These are phyloP conservation scores for Tetheella fluctuosa DNA, from an alignment of 2,888 invertebrate genomes.

Conservation along the genomic window DNA sequence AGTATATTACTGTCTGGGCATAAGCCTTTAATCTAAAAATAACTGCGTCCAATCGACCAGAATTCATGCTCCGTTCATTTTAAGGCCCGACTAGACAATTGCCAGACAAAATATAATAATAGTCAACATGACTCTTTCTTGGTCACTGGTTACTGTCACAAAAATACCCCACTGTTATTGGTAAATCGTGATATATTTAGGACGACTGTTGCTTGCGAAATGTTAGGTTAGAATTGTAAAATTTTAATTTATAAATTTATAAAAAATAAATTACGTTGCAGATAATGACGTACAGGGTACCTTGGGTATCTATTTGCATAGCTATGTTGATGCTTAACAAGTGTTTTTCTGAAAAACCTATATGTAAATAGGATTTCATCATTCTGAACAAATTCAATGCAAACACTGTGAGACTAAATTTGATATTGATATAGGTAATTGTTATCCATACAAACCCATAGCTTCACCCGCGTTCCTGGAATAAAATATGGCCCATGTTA, in stretches of 20 bases:
- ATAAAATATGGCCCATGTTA: no score
- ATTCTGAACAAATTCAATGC: no score
- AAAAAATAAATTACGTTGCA: no score
- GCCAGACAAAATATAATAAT: conserved; percentile 5
- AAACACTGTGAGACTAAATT: no score
- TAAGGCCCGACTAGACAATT: conserved; percentile 8
- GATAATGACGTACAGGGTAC: no score
- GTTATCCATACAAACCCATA: no score
- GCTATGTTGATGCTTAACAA: no score
- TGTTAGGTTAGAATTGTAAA: not conserved
- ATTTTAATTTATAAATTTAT: not conserved
- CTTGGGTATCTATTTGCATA: no score
- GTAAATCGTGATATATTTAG: not conserved
- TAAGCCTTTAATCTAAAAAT: conserved; percentile 12
- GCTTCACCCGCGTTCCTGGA: no score
- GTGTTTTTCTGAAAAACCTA: no score
- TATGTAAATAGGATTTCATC: no score
- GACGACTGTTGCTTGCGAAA: not conserved
- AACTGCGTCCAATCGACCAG: conserved; percentile 7
- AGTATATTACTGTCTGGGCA: conserved; percentile 8
- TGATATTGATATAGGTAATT: no score
- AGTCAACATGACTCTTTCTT: not conserved
- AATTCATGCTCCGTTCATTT: conserved; percentile 12
- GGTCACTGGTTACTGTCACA: not conserved
- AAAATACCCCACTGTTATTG: not conserved